Evolutionary conservation across 2,113 vertebrate species (phyloP).

Genomic region (Fregata magnificens): DNA sequence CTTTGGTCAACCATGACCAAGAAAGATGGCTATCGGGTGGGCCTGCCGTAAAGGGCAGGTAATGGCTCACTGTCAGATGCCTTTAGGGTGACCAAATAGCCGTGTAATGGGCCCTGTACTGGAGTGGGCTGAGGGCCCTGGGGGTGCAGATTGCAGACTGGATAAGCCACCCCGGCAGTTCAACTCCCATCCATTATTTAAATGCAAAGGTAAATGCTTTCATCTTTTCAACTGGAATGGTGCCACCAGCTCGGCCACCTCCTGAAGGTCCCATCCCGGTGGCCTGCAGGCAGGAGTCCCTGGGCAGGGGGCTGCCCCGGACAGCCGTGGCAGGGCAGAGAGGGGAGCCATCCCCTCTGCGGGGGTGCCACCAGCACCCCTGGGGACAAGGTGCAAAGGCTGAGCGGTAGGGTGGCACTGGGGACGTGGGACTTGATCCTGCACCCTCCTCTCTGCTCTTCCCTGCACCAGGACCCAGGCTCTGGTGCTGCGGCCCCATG

Average conservation of each 20-base stretch:
- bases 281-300: neutral
- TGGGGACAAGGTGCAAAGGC: neutral
- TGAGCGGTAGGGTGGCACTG: neutral
- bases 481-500: neutral
- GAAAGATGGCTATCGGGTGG: constrained; percentile 38
- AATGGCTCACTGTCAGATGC: constrained; percentile 15
- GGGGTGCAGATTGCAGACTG: constrained; percentile 29
- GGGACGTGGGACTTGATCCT: rapidly evolving
- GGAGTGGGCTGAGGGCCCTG: constrained; percentile 15
- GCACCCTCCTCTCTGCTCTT: neutral
- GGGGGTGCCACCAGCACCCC: neutral
- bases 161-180: constrained; percentile 17
- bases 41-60: neutral
- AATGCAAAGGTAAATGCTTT: constrained; percentile 50
- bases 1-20: constrained; percentile 37
- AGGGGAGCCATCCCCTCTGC: neutral
- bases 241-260: neutral
- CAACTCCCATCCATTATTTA: constrained; percentile 49
- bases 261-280: neutral
- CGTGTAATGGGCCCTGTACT: constrained; percentile 40
- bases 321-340: neutral
- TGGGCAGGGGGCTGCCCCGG: neutral
- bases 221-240: constrained; percentile 13
- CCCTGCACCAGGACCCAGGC: too few species aligned
- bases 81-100: constrained; percentile 60